phyloP scores from a whole-genome alignment of 2,113 vertebrate genomes.

The Malurus cyaneus region DNA sequence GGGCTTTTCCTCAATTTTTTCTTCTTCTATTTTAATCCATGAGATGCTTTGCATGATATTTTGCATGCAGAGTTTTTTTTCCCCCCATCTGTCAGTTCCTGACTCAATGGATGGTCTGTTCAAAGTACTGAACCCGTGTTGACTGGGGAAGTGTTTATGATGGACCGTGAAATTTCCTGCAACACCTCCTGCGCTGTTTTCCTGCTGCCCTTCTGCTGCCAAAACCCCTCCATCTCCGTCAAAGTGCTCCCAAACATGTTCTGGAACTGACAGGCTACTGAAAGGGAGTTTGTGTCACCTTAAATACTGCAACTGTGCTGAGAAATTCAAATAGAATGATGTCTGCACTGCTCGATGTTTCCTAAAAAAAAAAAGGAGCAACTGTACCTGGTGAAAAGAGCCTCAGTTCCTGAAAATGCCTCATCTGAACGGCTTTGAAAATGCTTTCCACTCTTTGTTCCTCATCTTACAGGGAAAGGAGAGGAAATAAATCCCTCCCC shows the following conservation, averaged over 20 bases:
- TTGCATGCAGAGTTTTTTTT: neutral
- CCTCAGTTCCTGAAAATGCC: neutral
- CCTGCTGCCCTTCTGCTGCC: neutral
- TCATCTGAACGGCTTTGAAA: neutral
- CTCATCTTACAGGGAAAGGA: neutral
- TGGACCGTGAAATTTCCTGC: slow-evolving; percentile 43
- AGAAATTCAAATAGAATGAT: neutral
- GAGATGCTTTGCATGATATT: neutral
- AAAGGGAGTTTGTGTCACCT: slow-evolving; percentile 45
- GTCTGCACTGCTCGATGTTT: neutral
- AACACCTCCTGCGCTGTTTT: neutral
- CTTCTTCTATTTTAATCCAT: neutral
- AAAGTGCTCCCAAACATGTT: neutral
- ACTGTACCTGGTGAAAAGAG: slow-evolving; percentile 19
- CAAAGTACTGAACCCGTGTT: neutral
- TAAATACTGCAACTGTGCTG: slow-evolving; percentile 36
- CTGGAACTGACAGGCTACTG: slow-evolving; percentile 26
- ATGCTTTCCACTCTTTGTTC: neutral
- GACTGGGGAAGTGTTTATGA: slow-evolving; percentile 40
- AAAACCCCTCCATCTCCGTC: neutral
- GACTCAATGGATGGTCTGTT: slow-evolving; percentile 51
- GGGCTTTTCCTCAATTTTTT: neutral
- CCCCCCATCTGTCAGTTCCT: neutral
- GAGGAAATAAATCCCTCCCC: neutral
- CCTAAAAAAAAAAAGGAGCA: neutral